Conservation (phyloP, 2,797 vertebrate species). For the Phyllotis vaccarum region DNA sequence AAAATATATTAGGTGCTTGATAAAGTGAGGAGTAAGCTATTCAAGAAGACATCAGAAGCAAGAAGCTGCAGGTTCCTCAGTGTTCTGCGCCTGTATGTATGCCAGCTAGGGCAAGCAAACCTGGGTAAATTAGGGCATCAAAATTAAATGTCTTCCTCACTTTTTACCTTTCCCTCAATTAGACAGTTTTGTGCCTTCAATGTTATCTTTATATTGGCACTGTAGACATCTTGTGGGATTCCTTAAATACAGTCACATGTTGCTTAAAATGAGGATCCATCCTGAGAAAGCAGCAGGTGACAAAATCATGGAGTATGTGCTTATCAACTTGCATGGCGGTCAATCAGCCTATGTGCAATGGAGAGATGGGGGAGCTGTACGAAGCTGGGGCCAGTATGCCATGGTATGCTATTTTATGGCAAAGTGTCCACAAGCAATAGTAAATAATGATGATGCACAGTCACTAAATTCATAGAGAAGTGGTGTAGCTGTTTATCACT, state of each 20-base stretch:
- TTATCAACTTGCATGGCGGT: background rate
- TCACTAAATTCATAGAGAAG: background rate
- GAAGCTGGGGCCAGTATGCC: background rate
- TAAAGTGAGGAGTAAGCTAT: background rate
- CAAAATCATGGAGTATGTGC: background rate
- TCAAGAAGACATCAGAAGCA: background rate
- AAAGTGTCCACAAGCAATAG: background rate
- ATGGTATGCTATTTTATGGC: too few species aligned
- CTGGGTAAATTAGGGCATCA: background rate
- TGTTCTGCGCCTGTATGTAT: background rate
- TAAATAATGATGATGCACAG: background rate
- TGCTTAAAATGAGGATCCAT: background rate
- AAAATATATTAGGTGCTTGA: background rate
- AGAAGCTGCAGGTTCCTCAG: background rate
- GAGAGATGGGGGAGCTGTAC: too few species aligned
- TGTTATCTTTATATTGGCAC: background rate
- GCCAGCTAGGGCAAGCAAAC: background rate
- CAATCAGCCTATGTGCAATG: too few species aligned
- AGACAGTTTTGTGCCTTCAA: background rate
- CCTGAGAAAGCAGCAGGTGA: background rate
- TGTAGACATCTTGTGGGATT: background rate
- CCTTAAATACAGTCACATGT: background rate
- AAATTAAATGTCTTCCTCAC: background rate
- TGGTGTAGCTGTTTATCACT: too few species aligned
- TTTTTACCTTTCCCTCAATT: slow-evolving; percentile 45